Conservation (phyloP, 2,797 vertebrate species). For the Decapterus maruadsi region DNA sequence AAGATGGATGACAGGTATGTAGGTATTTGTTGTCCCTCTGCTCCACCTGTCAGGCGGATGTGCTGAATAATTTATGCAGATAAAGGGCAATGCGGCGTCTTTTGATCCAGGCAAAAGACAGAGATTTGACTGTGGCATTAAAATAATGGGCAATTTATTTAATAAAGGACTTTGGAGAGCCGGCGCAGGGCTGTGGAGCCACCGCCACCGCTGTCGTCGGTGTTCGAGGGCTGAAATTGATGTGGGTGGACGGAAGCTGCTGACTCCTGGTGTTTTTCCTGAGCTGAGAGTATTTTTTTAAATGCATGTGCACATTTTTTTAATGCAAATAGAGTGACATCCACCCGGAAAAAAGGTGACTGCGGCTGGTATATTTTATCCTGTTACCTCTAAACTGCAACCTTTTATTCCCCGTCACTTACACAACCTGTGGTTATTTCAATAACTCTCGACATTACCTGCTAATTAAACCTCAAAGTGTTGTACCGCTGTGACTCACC, state of each 20-base stretch:
- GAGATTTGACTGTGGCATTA: constrained; percentile 24
- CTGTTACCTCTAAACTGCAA: no score
- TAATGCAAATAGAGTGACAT: neutral
- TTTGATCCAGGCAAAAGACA: constrained; percentile 26
- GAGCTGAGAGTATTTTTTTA: neutral
- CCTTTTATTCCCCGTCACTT: neutral
- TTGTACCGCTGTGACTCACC: neutral
- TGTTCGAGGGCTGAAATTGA: constrained; percentile 18
- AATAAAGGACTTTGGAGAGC: constrained; percentile 23
- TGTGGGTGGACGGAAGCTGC: constrained; percentile 4
- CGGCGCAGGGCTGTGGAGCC: neutral
- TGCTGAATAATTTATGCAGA: constrained; percentile 56
- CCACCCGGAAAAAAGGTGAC: neutral
- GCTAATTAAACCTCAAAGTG: neutral
- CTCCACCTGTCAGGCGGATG: constrained; percentile 43
- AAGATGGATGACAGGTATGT: constrained; percentile 54
- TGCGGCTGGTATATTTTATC: neutral
- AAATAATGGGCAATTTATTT: constrained; percentile 38
- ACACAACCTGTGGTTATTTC: neutral
- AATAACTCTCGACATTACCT: neutral
- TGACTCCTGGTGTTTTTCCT: constrained; percentile 11
- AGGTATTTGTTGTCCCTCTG: constrained; percentile 36
- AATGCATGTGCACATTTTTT: constrained; percentile 22
- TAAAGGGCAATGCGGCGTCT: constrained; percentile 23
- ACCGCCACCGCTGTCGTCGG: neutral